A percentile compares a stretch with the other conserved stretches of the same genome.
Evolutionary conservation across 1,140 invertebrate genomes (phyloP).

Genomic region (Trachymyrmex septentrionalis): DNA sequence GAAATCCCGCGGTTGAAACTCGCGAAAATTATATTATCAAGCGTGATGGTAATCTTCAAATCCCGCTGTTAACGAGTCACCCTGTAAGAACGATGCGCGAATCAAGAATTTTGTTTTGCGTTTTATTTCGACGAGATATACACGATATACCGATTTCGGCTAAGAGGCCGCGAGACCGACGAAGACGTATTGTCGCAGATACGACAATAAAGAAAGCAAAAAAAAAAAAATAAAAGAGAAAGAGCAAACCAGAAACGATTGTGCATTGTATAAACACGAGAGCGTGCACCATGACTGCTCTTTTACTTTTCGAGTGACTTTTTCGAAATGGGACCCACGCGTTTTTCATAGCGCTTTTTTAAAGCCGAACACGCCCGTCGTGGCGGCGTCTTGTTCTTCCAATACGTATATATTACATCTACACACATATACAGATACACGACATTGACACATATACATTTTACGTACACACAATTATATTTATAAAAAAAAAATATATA

Average conservation of each 20-base stretch:
- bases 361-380: slow-evolving; percentile 59
- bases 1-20: background rate
- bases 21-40: background rate
- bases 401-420: slow-evolving; percentile 72
- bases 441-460: slow-evolving; percentile 59
- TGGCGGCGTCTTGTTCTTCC: slow-evolving; percentile 79
- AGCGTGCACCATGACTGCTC: slow-evolving; percentile 40
- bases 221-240: slow-evolving; percentile 11
- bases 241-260: slow-evolving; percentile 31
- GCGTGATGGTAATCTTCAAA: background rate
- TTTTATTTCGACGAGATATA: background rate
- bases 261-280: slow-evolving; percentile 27
- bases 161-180: slow-evolving; percentile 6
- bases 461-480: slow-evolving; percentile 53
- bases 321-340: slow-evolving; percentile 79
- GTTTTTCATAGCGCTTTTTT: slow-evolving; percentile 77
- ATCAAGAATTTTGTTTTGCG: slow-evolving; percentile 11
- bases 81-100: slow-evolving; percentile 41
- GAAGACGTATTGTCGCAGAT: slow-evolving; percentile 42
- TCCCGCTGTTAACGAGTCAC: slow-evolving; percentile 3
- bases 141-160: background rate
- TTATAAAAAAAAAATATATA: slow-evolving; percentile 60
- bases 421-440: slow-evolving; percentile 72
- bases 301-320: slow-evolving; percentile 73
- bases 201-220: slow-evolving; percentile 48